Conservation (phyloP, 30 jellyfish, hydroid and myxozoan species). For the Pseudorhiza aurosa region DNA sequence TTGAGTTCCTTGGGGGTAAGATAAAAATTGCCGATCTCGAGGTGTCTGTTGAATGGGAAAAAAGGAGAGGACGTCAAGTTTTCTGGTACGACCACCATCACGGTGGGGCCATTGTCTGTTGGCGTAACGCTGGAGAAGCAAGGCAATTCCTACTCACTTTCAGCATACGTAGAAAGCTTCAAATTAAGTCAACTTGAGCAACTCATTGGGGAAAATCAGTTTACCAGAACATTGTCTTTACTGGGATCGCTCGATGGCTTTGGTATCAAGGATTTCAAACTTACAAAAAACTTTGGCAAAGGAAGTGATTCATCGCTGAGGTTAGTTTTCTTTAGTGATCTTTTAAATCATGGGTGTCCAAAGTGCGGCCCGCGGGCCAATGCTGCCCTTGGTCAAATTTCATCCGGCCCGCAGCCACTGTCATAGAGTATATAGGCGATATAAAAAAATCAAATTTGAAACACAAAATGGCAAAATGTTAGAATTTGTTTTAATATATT, state of each 20-base stretch:
- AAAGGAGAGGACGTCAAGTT: slow-evolving; percentile 25
- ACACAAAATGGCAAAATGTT: too few species aligned
- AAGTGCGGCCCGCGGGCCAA: too few species aligned
- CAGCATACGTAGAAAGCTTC: slow-evolving; percentile 67
- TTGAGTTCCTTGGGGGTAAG: slow-evolving; percentile 63
- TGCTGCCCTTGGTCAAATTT: too few species aligned
- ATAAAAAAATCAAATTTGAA: too few species aligned
- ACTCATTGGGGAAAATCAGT: slow-evolving; percentile 31
- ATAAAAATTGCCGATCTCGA: slow-evolving; percentile 51
- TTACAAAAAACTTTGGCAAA: slow-evolving; percentile 47
- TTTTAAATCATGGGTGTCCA: too few species aligned
- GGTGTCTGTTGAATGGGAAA: slow-evolving; percentile 23
- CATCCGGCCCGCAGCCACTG: too few species aligned
- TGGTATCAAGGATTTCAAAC: slow-evolving; percentile 71
- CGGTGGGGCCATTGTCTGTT: slow-evolving; percentile 58
- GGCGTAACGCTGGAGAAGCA: slow-evolving; percentile 59
- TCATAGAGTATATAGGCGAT: too few species aligned
- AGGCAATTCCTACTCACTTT: slow-evolving; percentile 30
- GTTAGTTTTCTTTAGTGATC: slow-evolving; percentile 5
- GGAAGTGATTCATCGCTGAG: slow-evolving; percentile 46
- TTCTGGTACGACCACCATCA: slow-evolving; percentile 61
- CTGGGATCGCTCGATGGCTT: slow-evolving; percentile 59
- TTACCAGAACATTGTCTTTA: slow-evolving; percentile 5
- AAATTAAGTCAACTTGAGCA: slow-evolving; percentile 48
- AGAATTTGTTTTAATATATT: too few species aligned